These are phyloP conservation scores for Physeter macrocephalus DNA, from an alignment of 2,113 vertebrate species.

Conservation along the genomic window DNA sequence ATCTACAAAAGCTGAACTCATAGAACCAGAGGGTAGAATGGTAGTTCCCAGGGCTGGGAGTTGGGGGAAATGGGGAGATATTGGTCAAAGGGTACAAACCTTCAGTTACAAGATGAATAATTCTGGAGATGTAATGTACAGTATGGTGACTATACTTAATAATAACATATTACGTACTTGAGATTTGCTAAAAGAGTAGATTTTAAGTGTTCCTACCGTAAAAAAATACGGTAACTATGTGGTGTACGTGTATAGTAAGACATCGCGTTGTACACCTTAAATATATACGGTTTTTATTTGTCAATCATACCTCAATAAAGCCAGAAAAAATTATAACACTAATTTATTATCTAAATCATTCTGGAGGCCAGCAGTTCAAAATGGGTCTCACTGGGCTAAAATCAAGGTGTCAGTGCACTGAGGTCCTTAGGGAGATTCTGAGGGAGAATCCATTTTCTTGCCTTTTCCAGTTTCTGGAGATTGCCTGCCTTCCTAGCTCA, in stretches of 20 bases:
- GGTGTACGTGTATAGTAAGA: not conserved
- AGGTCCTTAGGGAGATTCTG: not conserved
- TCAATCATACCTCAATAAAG: not conserved
- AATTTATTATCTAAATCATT: not conserved
- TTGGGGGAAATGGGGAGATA: not conserved
- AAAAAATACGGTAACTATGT: not conserved
- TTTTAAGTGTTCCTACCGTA: not conserved
- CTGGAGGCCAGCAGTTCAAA: not conserved
- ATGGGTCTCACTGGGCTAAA: not conserved
- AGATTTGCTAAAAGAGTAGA: not conserved
- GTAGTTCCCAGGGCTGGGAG: no score
- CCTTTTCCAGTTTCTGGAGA: not conserved
- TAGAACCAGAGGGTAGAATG: not conserved
- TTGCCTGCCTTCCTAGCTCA: not conserved
- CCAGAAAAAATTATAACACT: not conserved
- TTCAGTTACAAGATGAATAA: not conserved
- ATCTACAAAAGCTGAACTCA: not conserved
- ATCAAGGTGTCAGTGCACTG: not conserved
- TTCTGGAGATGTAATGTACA: no score
- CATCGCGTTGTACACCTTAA: not conserved
- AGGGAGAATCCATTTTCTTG: not conserved
- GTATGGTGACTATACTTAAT: not conserved
- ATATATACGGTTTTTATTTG: not conserved
- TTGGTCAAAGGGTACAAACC: not conserved
- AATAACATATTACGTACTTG: not conserved